Evolutionary conservation across 2,113 vertebrate species (phyloP).

Genomic region (Pygathrix nemaeus): DNA sequence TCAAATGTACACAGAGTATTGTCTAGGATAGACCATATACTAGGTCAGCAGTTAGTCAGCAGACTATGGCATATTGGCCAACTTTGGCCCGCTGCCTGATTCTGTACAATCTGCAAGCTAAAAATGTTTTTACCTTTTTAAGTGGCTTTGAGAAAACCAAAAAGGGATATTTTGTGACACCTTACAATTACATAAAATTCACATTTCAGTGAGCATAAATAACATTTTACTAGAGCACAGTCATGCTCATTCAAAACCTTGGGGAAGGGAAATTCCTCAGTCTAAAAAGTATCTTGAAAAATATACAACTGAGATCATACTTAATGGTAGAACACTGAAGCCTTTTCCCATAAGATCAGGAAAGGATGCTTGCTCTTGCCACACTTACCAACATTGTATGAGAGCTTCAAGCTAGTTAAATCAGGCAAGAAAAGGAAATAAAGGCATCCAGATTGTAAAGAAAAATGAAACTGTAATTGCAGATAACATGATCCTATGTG

Average conservation of each 20-base stretch:
- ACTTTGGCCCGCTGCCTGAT: not conserved
- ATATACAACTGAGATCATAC: not conserved
- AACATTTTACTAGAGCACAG: too few species aligned
- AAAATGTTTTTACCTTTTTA: not conserved
- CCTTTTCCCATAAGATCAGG: not conserved
- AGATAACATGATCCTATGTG: too few species aligned
- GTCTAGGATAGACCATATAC: not conserved
- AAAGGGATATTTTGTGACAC: not conserved
- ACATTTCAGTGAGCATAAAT: too few species aligned
- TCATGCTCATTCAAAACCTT: not conserved
- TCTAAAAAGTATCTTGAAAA: not conserved
- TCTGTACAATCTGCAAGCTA: not conserved
- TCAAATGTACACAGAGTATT: not conserved
- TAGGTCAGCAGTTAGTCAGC: not conserved
- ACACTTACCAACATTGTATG: not conserved
- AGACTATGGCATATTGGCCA: not conserved
- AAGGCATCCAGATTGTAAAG: too few species aligned
- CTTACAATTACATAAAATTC: not conserved
- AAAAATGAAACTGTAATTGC: too few species aligned
- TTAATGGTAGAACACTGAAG: not conserved
- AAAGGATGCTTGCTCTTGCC: not conserved
- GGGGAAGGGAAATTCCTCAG: not conserved
- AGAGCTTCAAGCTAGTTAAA: not conserved
- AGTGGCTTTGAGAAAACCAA: not conserved
- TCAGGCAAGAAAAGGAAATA: not conserved